A percentile compares a stretch with the other conserved stretches of the same genome.
Conservation (phyloP, 1,140 invertebrate genomes). For the Orussus abietinus region DNA sequence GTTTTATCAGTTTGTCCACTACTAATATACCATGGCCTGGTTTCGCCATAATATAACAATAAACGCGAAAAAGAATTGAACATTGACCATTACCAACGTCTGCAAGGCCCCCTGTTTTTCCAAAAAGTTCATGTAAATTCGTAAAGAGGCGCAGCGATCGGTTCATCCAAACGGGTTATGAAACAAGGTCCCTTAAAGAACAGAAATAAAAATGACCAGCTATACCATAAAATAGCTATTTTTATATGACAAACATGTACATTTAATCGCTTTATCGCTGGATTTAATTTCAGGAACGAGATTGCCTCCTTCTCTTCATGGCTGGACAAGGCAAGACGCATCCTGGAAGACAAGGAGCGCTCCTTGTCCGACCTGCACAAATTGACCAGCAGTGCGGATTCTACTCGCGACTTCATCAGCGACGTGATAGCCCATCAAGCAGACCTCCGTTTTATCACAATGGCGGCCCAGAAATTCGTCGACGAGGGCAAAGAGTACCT, state of each 20-base stretch:
- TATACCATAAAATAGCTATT: too few relatives aligned
- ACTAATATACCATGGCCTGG: too few relatives aligned
- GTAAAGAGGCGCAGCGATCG: too few relatives aligned
- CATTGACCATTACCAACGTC: too few relatives aligned
- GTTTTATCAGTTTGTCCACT: too few relatives aligned
- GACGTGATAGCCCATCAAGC: constrained; percentile 94
- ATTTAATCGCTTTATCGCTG: too few relatives aligned
- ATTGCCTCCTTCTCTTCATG: constrained; percentile 77
- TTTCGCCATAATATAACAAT: neutral
- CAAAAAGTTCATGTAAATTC: too few relatives aligned
- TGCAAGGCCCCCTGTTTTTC: too few relatives aligned
- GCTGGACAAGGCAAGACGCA: constrained; percentile 75
- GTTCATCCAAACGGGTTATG: too few relatives aligned
- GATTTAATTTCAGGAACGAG: constrained; percentile 67
- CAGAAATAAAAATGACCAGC: constrained; percentile 1
- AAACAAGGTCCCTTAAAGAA: too few relatives aligned
- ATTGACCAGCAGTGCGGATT: constrained; percentile 67
- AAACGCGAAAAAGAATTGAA: too few relatives aligned
- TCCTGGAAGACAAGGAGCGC: constrained; percentile 82
- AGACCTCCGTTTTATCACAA: constrained; percentile 89
- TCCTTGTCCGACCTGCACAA: constrained; percentile 75
- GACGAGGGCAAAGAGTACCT: constrained; percentile 90
- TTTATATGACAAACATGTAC: too few relatives aligned
- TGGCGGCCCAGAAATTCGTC: constrained; percentile 91
- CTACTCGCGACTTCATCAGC: constrained; percentile 81